These are phyloP conservation scores for Myotis brandtii DNA, from an alignment of 2,113 vertebrate genomes.

Conservation along the genomic window DNA sequence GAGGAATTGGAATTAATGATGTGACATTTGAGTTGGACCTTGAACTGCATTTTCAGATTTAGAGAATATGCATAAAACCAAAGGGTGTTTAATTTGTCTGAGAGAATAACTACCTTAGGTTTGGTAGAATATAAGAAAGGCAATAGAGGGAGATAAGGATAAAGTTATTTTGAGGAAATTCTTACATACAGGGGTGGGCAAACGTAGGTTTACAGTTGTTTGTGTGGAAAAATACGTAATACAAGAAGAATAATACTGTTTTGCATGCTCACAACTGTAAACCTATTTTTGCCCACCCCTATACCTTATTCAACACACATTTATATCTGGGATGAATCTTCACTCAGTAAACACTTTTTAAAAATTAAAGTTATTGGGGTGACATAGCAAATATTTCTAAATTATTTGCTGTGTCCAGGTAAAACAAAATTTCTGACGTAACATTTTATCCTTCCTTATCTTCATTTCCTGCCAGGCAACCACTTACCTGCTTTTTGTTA, in stretches of 20 bases:
- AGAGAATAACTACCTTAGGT: constrained; percentile 1
- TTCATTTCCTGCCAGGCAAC: not conserved
- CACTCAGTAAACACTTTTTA: not conserved
- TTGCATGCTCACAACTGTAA: too few relatives aligned
- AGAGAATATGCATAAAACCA: not conserved
- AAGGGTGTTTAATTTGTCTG: not conserved
- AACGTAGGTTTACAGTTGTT: too few relatives aligned
- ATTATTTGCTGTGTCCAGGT: constrained; percentile 24
- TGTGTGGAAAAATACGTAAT: too few relatives aligned
- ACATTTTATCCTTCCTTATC: not conserved
- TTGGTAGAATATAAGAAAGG: not conserved
- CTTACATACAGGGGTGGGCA: not conserved
- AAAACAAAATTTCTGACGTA: constrained; percentile 23
- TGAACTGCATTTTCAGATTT: not conserved
- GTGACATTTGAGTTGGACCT: constrained; percentile 9
- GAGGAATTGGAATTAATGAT: constrained; percentile 18
- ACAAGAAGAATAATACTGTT: too few relatives aligned
- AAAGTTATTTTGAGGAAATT: constrained; percentile 1
- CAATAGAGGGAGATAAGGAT: not conserved
- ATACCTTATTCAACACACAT: constrained; percentile 11
- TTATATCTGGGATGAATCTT: not conserved
- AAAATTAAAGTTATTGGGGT: not conserved
- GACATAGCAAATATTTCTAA: not conserved
- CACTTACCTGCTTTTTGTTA: not conserved
- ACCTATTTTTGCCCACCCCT: too few relatives aligned